Evolutionary conservation across 2,888 invertebrate genomes (phyloP).

Genomic region (Tupiocoris notatus): DNA sequence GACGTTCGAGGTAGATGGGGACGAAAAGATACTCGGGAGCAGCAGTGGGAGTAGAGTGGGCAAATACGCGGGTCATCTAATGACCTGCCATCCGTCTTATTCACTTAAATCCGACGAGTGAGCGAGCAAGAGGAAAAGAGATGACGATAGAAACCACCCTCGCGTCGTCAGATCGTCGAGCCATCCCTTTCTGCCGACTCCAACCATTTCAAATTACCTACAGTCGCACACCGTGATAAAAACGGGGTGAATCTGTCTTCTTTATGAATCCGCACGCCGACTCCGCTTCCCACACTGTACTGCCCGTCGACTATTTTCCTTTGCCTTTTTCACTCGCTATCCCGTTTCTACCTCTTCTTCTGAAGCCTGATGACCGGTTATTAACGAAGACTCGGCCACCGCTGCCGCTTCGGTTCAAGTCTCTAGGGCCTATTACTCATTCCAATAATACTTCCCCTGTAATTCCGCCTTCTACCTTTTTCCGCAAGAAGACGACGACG

Average conservation of each 20-base stretch:
- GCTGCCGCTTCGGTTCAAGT: too few species aligned
- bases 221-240: conserved; percentile 34
- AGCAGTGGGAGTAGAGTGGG: not conserved
- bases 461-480: too few species aligned
- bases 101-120: conserved; percentile 36
- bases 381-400: too few species aligned
- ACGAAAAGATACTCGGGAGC: not conserved
- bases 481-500: too few species aligned
- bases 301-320: too few species aligned
- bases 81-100: conserved; percentile 39
- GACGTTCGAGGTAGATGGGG: not conserved
- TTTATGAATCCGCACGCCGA: conserved; percentile 25
- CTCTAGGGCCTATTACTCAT: too few species aligned
- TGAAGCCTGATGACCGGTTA: too few species aligned
- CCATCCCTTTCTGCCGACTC: not conserved
- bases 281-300: not conserved
- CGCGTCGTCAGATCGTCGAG: too few species aligned
- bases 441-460: too few species aligned
- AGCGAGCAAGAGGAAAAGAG: conserved; percentile 7
- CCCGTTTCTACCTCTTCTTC: too few species aligned
- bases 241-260: conserved; percentile 38
- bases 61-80: conserved; percentile 28
- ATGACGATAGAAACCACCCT: too few species aligned
- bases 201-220: conserved; percentile 22
- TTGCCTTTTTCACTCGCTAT: too few species aligned